phyloP scores from a whole-genome alignment of 2,113 vertebrate genomes.

The Tachysurus fulvidraco region DNA sequence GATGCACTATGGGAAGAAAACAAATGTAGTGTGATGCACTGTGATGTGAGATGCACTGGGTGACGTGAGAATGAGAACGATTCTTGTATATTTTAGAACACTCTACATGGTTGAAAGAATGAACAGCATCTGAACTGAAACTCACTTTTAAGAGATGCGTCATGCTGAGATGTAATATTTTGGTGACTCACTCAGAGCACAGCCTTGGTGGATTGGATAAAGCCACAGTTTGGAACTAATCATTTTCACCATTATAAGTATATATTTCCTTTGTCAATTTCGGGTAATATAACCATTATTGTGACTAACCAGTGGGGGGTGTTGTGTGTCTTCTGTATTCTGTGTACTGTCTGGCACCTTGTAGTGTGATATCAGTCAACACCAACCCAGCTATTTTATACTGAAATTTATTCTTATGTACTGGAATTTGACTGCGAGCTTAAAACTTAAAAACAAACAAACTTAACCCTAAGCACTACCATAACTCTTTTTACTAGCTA shows the following conservation, averaged over 20 bases:
- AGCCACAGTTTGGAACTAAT: not conserved
- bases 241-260: not conserved
- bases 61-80: not conserved
- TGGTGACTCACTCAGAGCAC: not conserved
- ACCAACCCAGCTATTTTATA: not conserved
- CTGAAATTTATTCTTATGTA: not conserved
- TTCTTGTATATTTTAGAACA: not conserved
- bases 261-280: not conserved
- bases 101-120: not conserved
- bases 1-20: no score
- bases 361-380: not conserved
- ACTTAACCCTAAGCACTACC: not conserved
- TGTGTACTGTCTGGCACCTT: not conserved
- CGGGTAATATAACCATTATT: not conserved
- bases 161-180: slow-evolving; percentile 7
- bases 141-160: not conserved
- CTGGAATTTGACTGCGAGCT: not conserved
- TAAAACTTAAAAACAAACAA: not conserved
- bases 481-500: not conserved
- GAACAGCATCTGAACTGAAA: not conserved
- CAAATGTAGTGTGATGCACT: no score
- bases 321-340: not conserved
- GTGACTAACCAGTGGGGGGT: slow-evolving; percentile 20
- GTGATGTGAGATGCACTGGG: no score
- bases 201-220: not conserved